Evolutionary conservation across 2,797 vertebrate species (phyloP).

Genomic region (Simalia tracyae): DNA sequence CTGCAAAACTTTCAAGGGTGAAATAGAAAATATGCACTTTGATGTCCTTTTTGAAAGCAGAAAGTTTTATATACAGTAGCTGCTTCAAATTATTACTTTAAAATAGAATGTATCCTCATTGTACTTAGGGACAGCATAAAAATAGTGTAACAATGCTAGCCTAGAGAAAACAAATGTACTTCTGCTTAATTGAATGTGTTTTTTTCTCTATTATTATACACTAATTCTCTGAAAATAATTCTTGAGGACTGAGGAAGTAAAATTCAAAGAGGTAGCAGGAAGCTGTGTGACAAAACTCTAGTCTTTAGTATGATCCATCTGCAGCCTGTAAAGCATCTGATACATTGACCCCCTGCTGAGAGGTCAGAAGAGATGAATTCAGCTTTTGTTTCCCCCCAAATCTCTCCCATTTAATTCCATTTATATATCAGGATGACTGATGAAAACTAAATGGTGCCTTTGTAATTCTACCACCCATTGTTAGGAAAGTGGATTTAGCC

Average conservation of each 20-base stretch:
- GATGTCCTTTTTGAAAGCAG: too few species aligned
- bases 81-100: too few species aligned
- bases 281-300: not conserved
- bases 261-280: not conserved
- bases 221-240: not conserved
- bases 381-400: not conserved
- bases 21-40: too few species aligned
- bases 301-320: not conserved
- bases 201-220: not conserved
- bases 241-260: not conserved
- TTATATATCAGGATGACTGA: not conserved
- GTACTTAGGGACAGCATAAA: too few species aligned
- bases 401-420: not conserved
- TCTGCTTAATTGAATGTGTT: not conserved
- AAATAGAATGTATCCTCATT: too few species aligned
- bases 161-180: not conserved
- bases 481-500: not conserved
- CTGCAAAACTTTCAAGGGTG: too few species aligned
- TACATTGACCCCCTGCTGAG: not conserved
- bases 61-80: too few species aligned
- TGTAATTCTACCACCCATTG: not conserved
- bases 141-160: not conserved
- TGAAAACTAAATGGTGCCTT: not conserved
- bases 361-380: not conserved
- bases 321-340: not conserved